Percentiles rank a stretch among this genome's conserved stretches.
Evolutionary conservation across 2,888 invertebrate species (phyloP).

Genomic region (Conops quadrifasciatus): DNA sequence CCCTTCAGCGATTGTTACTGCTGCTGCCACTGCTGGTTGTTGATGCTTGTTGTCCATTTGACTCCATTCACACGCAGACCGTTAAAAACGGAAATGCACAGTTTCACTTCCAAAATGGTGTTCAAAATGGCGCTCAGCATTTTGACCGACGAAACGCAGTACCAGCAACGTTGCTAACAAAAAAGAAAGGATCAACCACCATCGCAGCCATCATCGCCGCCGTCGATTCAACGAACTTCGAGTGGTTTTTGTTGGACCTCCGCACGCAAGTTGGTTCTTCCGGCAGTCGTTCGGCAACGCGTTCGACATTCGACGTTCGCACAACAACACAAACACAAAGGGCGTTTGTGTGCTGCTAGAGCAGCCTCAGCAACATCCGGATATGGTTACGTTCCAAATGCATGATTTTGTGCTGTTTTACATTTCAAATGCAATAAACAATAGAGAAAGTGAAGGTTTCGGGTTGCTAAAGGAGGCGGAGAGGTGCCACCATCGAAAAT

Average conservation of each 20-base stretch:
- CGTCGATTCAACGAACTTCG: constrained; percentile 6
- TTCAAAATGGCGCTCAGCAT: constrained; percentile 22
- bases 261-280: background rate
- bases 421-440: constrained; percentile 11
- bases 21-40: background rate
- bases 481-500: too few species aligned
- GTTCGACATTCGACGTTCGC: background rate
- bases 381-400: background rate
- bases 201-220: background rate
- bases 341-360: too few species aligned
- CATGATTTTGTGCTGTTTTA: background rate
- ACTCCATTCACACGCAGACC: constrained; percentile 18
- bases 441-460: background rate
- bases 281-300: background rate
- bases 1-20: background rate
- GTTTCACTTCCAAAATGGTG: constrained; percentile 32
- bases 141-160: background rate
- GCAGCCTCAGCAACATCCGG: background rate
- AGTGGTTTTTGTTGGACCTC: constrained; percentile 30
- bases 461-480: too few species aligned
- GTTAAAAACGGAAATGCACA: constrained; percentile 32
- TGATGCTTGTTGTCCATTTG: background rate
- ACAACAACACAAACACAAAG: background rate
- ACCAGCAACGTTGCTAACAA: background rate
- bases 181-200: background rate